phyloP scores from a whole-genome alignment of 2,113 vertebrate genomes.

The Eleginops maclovinus region DNA sequence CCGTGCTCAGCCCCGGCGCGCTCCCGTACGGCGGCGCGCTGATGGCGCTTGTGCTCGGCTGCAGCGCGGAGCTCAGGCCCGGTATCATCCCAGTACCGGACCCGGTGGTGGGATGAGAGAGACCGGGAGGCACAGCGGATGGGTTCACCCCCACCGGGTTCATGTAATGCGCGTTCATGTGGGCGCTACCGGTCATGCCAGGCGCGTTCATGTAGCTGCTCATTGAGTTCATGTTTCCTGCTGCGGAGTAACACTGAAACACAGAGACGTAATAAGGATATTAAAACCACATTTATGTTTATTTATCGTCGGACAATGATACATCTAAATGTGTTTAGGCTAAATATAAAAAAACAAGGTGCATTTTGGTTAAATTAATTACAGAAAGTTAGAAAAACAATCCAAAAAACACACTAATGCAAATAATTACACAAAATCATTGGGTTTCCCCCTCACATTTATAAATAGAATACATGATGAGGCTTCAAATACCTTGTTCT shows the following conservation, averaged over 20 bases:
- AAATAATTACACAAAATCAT: too few species aligned
- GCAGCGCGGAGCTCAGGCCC: constrained; percentile 86
- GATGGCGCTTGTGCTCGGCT: constrained; percentile 91
- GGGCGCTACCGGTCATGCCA: constrained; percentile 86
- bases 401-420: too few species aligned
- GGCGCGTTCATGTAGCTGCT: constrained; percentile 95
- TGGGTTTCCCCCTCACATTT: too few species aligned
- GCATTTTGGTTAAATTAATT: too few species aligned
- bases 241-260: constrained; percentile 89
- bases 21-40: constrained; percentile 81
- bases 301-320: too few species aligned
- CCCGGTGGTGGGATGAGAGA: constrained; percentile 88
- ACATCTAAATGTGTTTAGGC: too few species aligned
- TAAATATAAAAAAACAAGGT: too few species aligned
- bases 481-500: too few species aligned
- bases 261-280: constrained; percentile 31
- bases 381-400: too few species aligned
- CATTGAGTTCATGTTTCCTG: constrained; percentile 93
- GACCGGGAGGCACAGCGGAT: constrained; percentile 84
- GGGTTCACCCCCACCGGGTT: constrained; percentile 88
- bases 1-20: constrained; percentile 77
- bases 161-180: constrained; percentile 94
- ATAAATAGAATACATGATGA: too few species aligned
- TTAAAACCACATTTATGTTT: not conserved
- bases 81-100: constrained; percentile 67